Conservation (phyloP, 2,888 invertebrate species). For the Hydroisotoma schaefferi region DNA sequence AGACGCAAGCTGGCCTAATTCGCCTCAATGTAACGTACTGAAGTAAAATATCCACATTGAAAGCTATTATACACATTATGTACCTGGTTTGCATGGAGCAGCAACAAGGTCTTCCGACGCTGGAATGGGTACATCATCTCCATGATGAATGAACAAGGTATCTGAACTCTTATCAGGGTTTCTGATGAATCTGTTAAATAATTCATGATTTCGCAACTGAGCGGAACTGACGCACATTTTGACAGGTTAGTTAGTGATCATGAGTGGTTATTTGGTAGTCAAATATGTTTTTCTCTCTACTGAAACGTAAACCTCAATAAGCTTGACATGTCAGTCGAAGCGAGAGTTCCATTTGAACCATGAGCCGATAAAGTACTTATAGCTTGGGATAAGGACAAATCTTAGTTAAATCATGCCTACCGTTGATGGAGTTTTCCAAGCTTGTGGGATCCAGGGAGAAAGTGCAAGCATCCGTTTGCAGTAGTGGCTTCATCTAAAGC, state of each 20-base stretch:
- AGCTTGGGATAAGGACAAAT: too few relatives aligned
- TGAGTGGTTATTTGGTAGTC: neutral
- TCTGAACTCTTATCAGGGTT: conserved; percentile 65
- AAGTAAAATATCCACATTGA: too few relatives aligned
- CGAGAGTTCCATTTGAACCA: too few relatives aligned
- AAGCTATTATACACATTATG: too few relatives aligned
- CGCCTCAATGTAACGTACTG: too few relatives aligned
- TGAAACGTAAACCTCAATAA: too few relatives aligned
- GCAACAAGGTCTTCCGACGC: conserved; percentile 67
- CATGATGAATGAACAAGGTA: conserved; percentile 63
- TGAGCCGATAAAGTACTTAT: neutral
- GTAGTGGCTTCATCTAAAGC: conserved; percentile 88
- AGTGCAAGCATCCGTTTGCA: conserved; percentile 93
- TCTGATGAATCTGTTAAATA: conserved; percentile 58
- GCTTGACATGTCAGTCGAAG: too few relatives aligned
- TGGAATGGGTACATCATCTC: conserved; percentile 61
- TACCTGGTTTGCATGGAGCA: conserved; percentile 80
- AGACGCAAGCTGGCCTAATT: too few relatives aligned
- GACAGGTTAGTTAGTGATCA: neutral
- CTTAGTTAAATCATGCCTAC: conserved; percentile 12
- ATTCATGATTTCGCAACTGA: neutral
- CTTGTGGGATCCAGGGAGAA: conserved; percentile 86
- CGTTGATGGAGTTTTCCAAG: conserved; percentile 57
- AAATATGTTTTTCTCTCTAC: too few relatives aligned
- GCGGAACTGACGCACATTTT: neutral